Evolutionary conservation across 2,797 vertebrate genomes (phyloP).

Genomic region (Acanthurus tractus): DNA sequence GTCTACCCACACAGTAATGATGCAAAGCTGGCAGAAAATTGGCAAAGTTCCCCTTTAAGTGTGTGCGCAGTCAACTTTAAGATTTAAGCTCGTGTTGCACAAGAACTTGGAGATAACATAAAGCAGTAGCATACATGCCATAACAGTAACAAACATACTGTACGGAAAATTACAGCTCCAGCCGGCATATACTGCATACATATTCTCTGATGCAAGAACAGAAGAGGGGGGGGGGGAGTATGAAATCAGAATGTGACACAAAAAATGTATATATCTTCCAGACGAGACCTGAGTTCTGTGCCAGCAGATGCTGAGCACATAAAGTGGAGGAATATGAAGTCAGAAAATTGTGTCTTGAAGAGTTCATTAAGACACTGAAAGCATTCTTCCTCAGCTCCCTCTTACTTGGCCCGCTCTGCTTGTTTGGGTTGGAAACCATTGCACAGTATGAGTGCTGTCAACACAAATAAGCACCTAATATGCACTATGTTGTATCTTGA

Average conservation of each 20-base stretch:
- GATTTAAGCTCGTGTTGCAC: no score
- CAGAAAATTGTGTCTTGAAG: slow-evolving; percentile 26
- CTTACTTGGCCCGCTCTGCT: slow-evolving; percentile 58
- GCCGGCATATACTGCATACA: background rate
- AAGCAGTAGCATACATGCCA: background rate
- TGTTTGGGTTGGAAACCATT: slow-evolving; percentile 46
- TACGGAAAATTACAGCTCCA: background rate
- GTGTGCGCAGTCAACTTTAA: no score
- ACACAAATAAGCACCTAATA: slow-evolving; percentile 61
- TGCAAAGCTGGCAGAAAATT: no score
- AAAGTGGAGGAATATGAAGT: slow-evolving; percentile 31
- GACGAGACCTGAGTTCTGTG: slow-evolving; percentile 9
- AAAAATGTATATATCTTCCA: background rate
- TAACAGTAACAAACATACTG: background rate
- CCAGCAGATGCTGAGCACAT: slow-evolving; percentile 25
- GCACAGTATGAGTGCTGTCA: slow-evolving; percentile 60
- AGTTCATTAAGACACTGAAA: slow-evolving; percentile 46
- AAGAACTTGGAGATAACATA: background rate
- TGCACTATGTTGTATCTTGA: slow-evolving; percentile 43
- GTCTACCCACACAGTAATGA: no score
- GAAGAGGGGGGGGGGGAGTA: background rate
- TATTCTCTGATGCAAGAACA: background rate
- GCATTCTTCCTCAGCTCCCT: slow-evolving; percentile 42
- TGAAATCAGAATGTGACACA: slow-evolving; percentile 21
- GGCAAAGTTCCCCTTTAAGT: no score